Base-by-base conservation (phyloP, 1,140 invertebrate species). In the Philotrypesis tridentata region DNA sequence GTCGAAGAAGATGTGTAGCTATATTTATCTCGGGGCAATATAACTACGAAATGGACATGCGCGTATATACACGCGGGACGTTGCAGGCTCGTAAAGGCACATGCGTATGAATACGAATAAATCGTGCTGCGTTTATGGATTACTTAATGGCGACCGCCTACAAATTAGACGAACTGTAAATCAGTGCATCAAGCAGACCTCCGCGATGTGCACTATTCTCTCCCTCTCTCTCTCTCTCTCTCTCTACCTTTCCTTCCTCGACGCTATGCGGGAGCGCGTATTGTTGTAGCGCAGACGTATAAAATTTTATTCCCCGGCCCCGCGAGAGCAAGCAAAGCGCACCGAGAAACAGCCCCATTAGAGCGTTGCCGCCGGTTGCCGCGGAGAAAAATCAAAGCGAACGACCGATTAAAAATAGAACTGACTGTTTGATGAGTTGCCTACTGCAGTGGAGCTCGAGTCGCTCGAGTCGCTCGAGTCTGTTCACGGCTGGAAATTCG, bases 151-250 rank as follows among this genome's bases (percentile, higher is more conserved):
- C 88, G 88, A 86, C 90, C 91, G 90, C 91, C 89, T 92, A 91
- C 91, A 92, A 92, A 92, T 91, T 91, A 92, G 89, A 90, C 86
- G 87, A 90, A 89, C 88, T 87, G 89, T 92, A 92, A 92, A 92
- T 92, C 91, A 91, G 89, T 89, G 70, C 82, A 91, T 92, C 89
- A 89, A 91, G 87, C 87, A 86, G 89, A 91, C 89, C 89, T 89
- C 87, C 86, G 81, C 83, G 85, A 85, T 84, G 87, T 84, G 87
- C 85, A 87, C 87, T 88, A 89, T 88, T 80, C 85, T 72, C 63
- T 55, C 14, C 17, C 14, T 55, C 48, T n/a, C 33, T n/a, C 48
- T 55, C 33, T 37, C 33, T 37, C 33, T 37, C 33, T 37, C 33
- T n/a, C 48, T 2, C 48, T 55, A 7, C 21, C 17, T 55, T 17